Conservation (phyloP, 2,888 invertebrate species). For the Amphipyra tragopoginis region DNA sequence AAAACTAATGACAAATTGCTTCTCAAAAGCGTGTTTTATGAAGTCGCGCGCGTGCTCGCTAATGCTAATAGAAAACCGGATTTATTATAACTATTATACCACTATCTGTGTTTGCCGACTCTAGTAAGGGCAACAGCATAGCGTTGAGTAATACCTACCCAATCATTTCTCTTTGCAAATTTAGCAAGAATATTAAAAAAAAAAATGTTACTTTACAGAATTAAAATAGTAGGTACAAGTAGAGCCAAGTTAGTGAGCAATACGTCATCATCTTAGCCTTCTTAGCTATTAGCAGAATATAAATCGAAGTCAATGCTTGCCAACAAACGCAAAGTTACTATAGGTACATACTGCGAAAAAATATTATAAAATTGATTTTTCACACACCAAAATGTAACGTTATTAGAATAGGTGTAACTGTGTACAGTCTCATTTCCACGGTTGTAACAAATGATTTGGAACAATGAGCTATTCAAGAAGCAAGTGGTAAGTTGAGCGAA, state of each 20-base stretch:
- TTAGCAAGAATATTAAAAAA: slow-evolving; percentile 3
- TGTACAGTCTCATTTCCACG: slow-evolving; percentile 39
- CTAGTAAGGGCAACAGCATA: slow-evolving; percentile 41
- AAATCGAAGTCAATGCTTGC: slow-evolving; percentile 2
- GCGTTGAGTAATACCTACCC: slow-evolving; percentile 28
- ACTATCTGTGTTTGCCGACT: slow-evolving; percentile 50
- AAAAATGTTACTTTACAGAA: not conserved
- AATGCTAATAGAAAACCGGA: slow-evolving; percentile 61
- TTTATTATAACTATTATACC: slow-evolving; percentile 55
- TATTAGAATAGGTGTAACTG: slow-evolving; percentile 21
- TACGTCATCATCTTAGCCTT: not conserved
- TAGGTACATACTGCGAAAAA: slow-evolving; percentile 25
- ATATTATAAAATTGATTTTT: slow-evolving; percentile 29
- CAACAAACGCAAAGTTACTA: slow-evolving; percentile 4
- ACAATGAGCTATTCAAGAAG: slow-evolving; percentile 50
- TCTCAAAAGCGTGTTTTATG: slow-evolving; percentile 59
- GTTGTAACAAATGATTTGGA: slow-evolving; percentile 39
- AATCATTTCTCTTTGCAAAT: too few species aligned
- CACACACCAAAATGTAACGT: slow-evolving; percentile 21
- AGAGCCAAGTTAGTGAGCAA: not conserved
- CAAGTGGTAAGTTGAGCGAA: slow-evolving; percentile 59
- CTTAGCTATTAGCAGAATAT: slow-evolving; percentile 3
- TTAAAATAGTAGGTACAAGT: not conserved
- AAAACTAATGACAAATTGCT: slow-evolving; percentile 65
- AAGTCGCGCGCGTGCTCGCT: slow-evolving; percentile 57